Base-by-base conservation (phyloP, 53 echinoderm and acorn worm genomes). In the Patiria pectinifera region DNA sequence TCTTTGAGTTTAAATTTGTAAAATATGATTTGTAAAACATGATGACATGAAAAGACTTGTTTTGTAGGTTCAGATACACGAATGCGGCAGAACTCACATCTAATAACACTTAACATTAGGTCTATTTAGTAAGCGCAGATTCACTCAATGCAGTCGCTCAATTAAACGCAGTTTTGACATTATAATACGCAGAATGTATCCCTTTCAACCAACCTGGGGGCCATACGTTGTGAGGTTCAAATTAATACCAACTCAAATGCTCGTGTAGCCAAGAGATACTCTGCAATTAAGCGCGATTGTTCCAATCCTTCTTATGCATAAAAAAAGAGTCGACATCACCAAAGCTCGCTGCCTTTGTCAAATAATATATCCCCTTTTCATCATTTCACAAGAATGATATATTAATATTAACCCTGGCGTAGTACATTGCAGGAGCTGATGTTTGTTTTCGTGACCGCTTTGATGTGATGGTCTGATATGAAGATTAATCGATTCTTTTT, bases 391-490 rank as follows among this genome's bases (percentile, higher is more conserved):
- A 74, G 74, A 10, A n/a, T 8, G 18, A 24, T 22, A 24, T 74
- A 74, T 74, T 23, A 74, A 23, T 74, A 74, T 74, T 74, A 74
- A 74, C 74, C 74, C 74, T 23, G 9, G 9, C 74, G 19, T 4
- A 74, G 74, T 23, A 21, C 74, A 23, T 8, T 23, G 53, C 11
- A 74, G 4, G 23, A 74, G 15, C 74, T 24, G 74, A 23, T 74
- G 74, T 74, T 74, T 74, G 74, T 23, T 74, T 74, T 74, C 74
- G 74, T 74, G 74, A 24, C 74, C 24, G 4, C 19, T 74, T 74
- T 24, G 9, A 10, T 74, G 74, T 24, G 18, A n/a, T 74, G 74
- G 70, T 74, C 10, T 74, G 74, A 74, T 74, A 74, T 74, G 8
- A 74, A 74, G 74, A 74, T 74, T 23, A 74, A 74, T 74, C 74